A percentile compares a stretch with the other conserved stretches of the same genome.
Conservation (phyloP, 1,140 invertebrate species). For the Oryctes rhinoceros region DNA sequence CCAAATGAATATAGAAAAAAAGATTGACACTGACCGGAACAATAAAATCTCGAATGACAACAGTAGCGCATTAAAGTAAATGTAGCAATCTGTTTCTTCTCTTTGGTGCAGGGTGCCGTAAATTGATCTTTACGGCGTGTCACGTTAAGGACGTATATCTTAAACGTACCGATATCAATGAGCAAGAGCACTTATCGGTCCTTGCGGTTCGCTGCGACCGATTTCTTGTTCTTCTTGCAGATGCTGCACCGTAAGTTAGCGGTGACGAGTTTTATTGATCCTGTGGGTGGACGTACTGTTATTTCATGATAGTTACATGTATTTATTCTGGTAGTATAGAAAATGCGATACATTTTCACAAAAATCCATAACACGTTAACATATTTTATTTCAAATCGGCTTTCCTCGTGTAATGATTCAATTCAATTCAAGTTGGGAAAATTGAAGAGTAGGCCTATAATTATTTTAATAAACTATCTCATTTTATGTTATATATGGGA, state of each 20-base stretch:
- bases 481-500: too few relatives aligned
- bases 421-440: too few relatives aligned
- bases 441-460: too few relatives aligned
- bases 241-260: background rate
- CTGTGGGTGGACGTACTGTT: too few relatives aligned
- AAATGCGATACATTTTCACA: too few relatives aligned
- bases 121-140: slow-evolving; percentile 40
- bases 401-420: too few relatives aligned
- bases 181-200: slow-evolving; percentile 39
- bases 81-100: slow-evolving; percentile 42
- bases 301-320: too few relatives aligned
- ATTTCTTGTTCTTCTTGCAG: slow-evolving; percentile 28
- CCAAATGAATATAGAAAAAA: slow-evolving; percentile 20
- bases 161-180: slow-evolving; percentile 36
- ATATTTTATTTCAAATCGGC: too few relatives aligned
- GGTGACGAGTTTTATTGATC: too few relatives aligned
- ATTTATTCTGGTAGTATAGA: too few relatives aligned
- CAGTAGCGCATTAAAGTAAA: slow-evolving; percentile 44
- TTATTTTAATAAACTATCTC: too few relatives aligned
- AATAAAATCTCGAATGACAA: slow-evolving; percentile 44
- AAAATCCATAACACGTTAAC: too few relatives aligned
- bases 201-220: slow-evolving; percentile 36
- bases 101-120: slow-evolving; percentile 20
- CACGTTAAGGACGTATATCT: slow-evolving; percentile 24
- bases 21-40: slow-evolving; percentile 34